phyloP scores from a whole-genome alignment of 2,888 invertebrate species.

The Phengaris alcon region DNA sequence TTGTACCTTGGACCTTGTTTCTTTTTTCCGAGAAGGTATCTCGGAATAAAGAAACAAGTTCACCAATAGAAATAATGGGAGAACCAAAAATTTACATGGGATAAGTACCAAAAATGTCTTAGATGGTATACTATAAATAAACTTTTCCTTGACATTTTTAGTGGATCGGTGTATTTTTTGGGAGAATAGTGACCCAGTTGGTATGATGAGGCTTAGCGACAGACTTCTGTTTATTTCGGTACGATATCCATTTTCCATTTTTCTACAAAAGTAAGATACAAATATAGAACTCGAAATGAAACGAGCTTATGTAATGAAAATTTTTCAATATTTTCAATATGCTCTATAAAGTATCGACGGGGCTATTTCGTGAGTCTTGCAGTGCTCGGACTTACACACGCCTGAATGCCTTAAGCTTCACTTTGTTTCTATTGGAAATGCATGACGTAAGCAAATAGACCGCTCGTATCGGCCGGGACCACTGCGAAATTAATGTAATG shows the following conservation, averaged over 20 bases:
- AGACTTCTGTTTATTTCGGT: too few species aligned
- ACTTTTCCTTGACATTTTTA: neutral
- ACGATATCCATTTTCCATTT: neutral
- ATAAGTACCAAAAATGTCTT: neutral
- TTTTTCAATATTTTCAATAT: conserved; percentile 13
- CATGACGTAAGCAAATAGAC: conserved; percentile 12
- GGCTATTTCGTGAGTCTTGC: conserved; percentile 11
- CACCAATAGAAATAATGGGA: neutral
- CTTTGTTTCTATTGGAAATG: conserved; percentile 24
- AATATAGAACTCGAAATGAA: neutral
- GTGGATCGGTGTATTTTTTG: neutral
- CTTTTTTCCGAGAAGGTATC: too few species aligned
- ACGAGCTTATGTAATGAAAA: conserved; percentile 12
- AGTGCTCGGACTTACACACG: conserved; percentile 24
- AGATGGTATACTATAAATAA: neutral
- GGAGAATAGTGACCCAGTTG: neutral
- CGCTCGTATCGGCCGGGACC: neutral
- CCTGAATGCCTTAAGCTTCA: conserved; percentile 1
- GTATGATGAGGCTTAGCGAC: too few species aligned
- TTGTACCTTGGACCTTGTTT: too few species aligned
- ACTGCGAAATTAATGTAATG: conserved; percentile 21
- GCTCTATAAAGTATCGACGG: conserved; percentile 4
- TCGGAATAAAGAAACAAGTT: neutral
- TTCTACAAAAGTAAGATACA: neutral
- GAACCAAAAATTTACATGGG: conserved; percentile 7